phyloP scores from a whole-genome alignment of 2,797 vertebrate genomes.

The Falco concolor region DNA sequence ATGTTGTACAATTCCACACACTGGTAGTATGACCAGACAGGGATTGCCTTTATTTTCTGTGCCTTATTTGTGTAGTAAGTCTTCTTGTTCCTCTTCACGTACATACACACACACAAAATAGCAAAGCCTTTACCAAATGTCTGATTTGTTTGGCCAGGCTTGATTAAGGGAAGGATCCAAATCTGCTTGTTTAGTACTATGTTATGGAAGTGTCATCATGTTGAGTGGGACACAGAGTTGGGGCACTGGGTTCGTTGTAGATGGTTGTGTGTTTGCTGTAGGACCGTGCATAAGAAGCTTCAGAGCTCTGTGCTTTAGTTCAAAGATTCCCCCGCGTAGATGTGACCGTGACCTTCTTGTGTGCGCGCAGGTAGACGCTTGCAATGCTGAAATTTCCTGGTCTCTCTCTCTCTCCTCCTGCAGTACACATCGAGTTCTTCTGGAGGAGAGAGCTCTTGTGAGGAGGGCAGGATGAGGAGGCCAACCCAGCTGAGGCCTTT shows the following conservation, averaged over 20 bases:
- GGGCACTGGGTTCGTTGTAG: neutral
- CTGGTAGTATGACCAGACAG: neutral
- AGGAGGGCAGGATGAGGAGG: slow-evolving; percentile 83
- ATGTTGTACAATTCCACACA: neutral
- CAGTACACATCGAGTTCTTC: slow-evolving; percentile 93
- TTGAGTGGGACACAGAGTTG: neutral
- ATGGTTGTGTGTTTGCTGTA: neutral
- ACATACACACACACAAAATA: neutral
- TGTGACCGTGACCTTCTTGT: neutral
- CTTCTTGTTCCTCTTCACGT: neutral
- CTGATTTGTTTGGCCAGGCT: neutral
- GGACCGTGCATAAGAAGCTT: neutral
- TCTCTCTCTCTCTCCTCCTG: slow-evolving; percentile 8
- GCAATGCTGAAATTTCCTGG: neutral
- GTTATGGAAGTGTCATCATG: neutral
- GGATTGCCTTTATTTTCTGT: neutral
- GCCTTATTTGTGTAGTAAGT: neutral
- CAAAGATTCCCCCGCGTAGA: neutral
- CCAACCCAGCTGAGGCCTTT: slow-evolving; percentile 88
- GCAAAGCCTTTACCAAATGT: neutral
- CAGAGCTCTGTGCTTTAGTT: neutral
- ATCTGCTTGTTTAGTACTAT: neutral
- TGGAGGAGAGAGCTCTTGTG: slow-evolving; percentile 90
- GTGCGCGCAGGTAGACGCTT: neutral
- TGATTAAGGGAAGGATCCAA: neutral